These are phyloP conservation scores for Griposia aprilina DNA, from an alignment of 2,888 invertebrate genomes.

Conservation along the genomic window DNA sequence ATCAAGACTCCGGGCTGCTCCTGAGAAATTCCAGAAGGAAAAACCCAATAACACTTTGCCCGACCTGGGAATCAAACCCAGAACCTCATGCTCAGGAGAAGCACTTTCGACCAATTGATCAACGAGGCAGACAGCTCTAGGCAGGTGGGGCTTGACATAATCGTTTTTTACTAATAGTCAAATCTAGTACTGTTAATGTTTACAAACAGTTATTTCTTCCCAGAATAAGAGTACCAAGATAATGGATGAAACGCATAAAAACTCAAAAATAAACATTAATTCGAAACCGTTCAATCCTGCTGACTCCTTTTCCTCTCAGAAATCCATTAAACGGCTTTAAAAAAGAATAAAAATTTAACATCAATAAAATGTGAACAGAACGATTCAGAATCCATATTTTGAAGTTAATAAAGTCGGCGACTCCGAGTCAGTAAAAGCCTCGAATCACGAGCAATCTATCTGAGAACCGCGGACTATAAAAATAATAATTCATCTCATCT, in stretches of 20 bases:
- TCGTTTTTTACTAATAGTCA: too few relatives aligned
- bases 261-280: not conserved
- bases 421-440: constrained; percentile 82
- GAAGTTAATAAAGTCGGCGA: constrained; percentile 76
- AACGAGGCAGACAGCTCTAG: too few relatives aligned
- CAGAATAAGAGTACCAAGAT: not conserved
- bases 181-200: not conserved
- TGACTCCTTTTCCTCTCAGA: constrained; percentile 6
- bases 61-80: too few relatives aligned
- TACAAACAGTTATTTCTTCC: not conserved
- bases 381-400: constrained; percentile 59
- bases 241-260: not conserved
- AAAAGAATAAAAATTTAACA: constrained; percentile 46
- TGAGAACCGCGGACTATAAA: constrained; percentile 86
- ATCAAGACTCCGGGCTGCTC: too few relatives aligned
- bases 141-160: too few relatives aligned
- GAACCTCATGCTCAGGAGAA: too few relatives aligned
- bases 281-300: constrained; percentile 1
- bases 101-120: too few relatives aligned
- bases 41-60: too few relatives aligned
- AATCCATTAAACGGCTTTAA: constrained; percentile 20
- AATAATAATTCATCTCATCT: constrained; percentile 87
- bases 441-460: constrained; percentile 87
- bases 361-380: constrained; percentile 50
- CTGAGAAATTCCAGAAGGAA: too few relatives aligned